Base-by-base conservation (phyloP, 2,888 invertebrate genomes). In the Smittia aterrima region DNA sequence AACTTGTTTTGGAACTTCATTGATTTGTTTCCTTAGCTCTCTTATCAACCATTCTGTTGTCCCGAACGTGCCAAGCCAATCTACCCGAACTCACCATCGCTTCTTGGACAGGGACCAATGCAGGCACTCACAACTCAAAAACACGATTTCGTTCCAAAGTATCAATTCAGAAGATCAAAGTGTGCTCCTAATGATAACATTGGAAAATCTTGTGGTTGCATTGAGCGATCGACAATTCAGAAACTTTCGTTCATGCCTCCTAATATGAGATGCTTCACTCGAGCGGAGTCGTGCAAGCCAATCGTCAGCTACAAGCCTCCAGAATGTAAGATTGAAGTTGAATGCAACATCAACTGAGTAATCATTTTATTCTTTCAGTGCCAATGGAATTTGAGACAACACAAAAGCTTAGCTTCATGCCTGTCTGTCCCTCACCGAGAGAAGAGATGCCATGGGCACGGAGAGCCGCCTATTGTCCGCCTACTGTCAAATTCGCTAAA, bases 71-170 rank as follows among this genome's bases (percentile, higher is more conserved):
- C 87, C 1, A 80, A 81, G 41, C 81, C 88, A 1, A 87, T 89
- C 76, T 83, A 86, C 0, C 89, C 89, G 1, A 87, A 87, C 75
- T 85, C 86, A 80, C 87, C 87, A 80, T 88, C 87, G 79, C 84
- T 88, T 78, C 84, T 86, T 78, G 87, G 88, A 0, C 86, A 87
- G 73, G 87, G 86, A 0, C 90, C 90, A n/a, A 88, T 91, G 85
- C 89, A 90, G 81, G 87, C 87, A 76, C 82, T 88, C 75, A 92
- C 92, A 1, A 91, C 91, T 0, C 88, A 90, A 77, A 89, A 90
- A 53, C 90, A 90, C 79, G 91, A 91, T 83, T 92, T 85, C 79
- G 88, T 89, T 32, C 86, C 88, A 0, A 90, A 89, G 78, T 87
- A 88, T 0, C 84, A 84, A 75, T 85, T 78, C 20, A 79, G 78